Evolutionary conservation across 1,140 invertebrate genomes (phyloP).

Genomic region (Episyrphus balteatus): DNA sequence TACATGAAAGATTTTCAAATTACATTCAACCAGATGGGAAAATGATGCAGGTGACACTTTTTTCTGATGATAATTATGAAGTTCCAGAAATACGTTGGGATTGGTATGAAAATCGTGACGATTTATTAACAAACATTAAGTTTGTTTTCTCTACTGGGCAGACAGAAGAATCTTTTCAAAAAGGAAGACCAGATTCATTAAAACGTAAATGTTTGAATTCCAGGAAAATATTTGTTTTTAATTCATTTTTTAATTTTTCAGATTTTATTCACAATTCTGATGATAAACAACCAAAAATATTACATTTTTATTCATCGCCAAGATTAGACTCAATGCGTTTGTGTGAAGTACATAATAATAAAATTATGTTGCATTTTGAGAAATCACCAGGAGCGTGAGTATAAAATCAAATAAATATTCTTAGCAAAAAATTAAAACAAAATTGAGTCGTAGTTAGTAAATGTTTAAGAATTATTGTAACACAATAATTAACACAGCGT

Average conservation of each 20-base stretch:
- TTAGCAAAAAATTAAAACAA: no score
- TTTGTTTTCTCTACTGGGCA: constrained; percentile 46
- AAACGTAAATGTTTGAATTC: constrained; percentile 40
- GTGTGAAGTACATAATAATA: constrained; percentile 8
- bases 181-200: constrained; percentile 56
- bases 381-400: background rate
- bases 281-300: constrained; percentile 8
- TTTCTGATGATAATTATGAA: constrained; percentile 54
- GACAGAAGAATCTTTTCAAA: constrained; percentile 53
- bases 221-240: background rate
- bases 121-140: constrained; percentile 50
- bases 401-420: no score
- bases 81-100: constrained; percentile 48
- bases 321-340: constrained; percentile 23
- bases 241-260: constrained; percentile 4
- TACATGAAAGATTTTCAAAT: constrained; percentile 65
- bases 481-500: no score
- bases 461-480: no score
- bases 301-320: constrained; percentile 51
- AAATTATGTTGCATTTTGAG: background rate
- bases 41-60: constrained; percentile 54
- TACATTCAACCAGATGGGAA: constrained; percentile 57
- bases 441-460: no score
- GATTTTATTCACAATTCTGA: constrained; percentile 19
- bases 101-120: constrained; percentile 56